Evolutionary conservation across 1,140 invertebrate genomes (phyloP).

Genomic region (Drosophila sp.): DNA sequence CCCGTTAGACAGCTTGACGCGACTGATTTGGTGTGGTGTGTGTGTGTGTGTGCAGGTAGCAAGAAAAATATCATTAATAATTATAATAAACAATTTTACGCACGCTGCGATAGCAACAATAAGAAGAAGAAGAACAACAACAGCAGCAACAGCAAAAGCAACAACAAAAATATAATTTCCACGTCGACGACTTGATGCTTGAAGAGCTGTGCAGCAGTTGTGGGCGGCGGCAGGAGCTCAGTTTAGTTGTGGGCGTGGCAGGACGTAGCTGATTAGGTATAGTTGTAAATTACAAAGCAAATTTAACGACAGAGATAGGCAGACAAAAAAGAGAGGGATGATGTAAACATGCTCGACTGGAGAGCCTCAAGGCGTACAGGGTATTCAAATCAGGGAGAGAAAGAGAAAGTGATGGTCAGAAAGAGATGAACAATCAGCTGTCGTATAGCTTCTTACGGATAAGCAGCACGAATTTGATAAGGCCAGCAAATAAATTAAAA

Average conservation of each 20-base stretch:
- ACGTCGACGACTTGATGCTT: slow-evolving; percentile 21
- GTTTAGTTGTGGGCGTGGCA: background rate
- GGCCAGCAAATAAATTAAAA: slow-evolving; percentile 44
- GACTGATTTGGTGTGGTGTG: slow-evolving; percentile 13
- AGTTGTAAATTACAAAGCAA: no score
- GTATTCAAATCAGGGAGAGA: slow-evolving; percentile 6
- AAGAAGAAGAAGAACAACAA: no score
- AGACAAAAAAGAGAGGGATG: background rate
- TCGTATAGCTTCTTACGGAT: slow-evolving; percentile 13
- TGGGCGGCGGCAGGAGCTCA: background rate
- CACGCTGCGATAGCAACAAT: slow-evolving; percentile 51
- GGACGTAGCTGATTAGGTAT: background rate
- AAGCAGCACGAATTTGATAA: slow-evolving; percentile 1
- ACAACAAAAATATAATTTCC: slow-evolving; percentile 13
- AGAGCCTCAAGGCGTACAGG: background rate
- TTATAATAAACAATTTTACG: slow-evolving; percentile 70
- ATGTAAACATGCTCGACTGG: background rate
- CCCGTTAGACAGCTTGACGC: slow-evolving; percentile 49
- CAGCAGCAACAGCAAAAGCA: no score
- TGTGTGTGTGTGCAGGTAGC: slow-evolving; percentile 22
- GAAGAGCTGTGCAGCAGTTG: slow-evolving; percentile 7
- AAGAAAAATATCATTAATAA: slow-evolving; percentile 61
- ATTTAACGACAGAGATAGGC: background rate
- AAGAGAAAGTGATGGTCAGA: background rate
- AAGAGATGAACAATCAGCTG: background rate